phyloP scores from a whole-genome alignment of 2,113 vertebrate genomes.

The Bufo gargarizans region DNA sequence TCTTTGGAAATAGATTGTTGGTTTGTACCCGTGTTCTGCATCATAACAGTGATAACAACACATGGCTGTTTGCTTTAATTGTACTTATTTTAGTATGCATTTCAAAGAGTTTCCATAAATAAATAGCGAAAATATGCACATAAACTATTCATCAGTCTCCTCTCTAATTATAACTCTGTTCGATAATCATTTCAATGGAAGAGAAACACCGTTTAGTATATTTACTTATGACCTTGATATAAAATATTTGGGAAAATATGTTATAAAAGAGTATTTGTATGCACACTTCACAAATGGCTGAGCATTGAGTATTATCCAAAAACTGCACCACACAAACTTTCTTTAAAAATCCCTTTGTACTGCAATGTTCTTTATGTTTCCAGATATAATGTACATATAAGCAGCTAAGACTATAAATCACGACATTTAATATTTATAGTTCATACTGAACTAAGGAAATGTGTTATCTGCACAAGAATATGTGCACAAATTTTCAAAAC shows the following conservation, averaged over 20 bases:
- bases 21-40: neutral
- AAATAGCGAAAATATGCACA: neutral
- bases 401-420: slow-evolving; percentile 34
- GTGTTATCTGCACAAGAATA: slow-evolving; percentile 22
- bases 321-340: neutral
- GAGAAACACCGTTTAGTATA: neutral
- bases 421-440: slow-evolving; percentile 7
- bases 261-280: neutral
- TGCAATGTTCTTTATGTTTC: neutral
- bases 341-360: neutral
- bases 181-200: neutral
- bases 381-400: neutral
- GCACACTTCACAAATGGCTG: neutral
- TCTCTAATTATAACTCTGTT: neutral
- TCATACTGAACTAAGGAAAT: slow-evolving; percentile 7
- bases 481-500: slow-evolving; percentile 6
- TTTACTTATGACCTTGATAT: neutral
- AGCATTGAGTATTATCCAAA: neutral
- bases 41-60: neutral
- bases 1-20: no score
- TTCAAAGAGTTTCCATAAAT: neutral
- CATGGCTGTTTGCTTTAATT: neutral
- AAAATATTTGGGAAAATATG: neutral
- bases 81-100: neutral
- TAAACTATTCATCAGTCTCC: neutral